Evolutionary conservation across 2,888 invertebrate species (phyloP).

Genomic region (Tachina lurida): DNA sequence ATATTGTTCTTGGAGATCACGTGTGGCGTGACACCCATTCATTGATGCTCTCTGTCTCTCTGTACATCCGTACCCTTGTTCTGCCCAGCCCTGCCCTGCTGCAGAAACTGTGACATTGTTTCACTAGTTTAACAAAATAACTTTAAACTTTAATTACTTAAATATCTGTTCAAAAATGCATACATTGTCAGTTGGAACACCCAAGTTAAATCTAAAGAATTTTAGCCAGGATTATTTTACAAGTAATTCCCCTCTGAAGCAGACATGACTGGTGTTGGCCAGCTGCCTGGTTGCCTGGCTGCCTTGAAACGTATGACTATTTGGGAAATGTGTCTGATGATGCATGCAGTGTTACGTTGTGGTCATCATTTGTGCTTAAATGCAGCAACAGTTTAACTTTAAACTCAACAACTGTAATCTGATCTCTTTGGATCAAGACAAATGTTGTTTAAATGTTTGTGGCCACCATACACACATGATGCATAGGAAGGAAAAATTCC

Average conservation of each 20-base stretch:
- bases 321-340: constrained; percentile 47
- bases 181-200: constrained; percentile 72
- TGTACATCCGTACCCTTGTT: not conserved
- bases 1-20: constrained; percentile 68
- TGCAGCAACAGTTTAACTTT: constrained; percentile 47
- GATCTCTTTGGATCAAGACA: constrained; percentile 71
- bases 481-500: constrained; percentile 45
- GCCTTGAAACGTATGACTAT: constrained; percentile 9
- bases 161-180: constrained; percentile 70
- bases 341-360: constrained; percentile 51
- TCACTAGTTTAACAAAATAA: constrained; percentile 23
- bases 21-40: constrained; percentile 68
- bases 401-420: constrained; percentile 66
- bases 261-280: not conserved
- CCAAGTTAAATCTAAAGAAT: constrained; percentile 71
- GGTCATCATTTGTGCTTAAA: constrained; percentile 64
- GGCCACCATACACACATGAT: constrained; percentile 5
- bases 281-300: not conserved
- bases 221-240: constrained; percentile 26
- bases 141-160: constrained; percentile 67
- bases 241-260: constrained; percentile 21
- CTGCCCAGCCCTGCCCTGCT: not conserved
- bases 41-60: constrained; percentile 35
- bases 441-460: constrained; percentile 54
- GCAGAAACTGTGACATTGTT: not conserved